A percentile compares a stretch with the other conserved stretches of the same genome.
These are phyloP conservation scores for Capra hircus DNA, from an alignment of 2,113 vertebrate genomes.

Conservation along the genomic window DNA sequence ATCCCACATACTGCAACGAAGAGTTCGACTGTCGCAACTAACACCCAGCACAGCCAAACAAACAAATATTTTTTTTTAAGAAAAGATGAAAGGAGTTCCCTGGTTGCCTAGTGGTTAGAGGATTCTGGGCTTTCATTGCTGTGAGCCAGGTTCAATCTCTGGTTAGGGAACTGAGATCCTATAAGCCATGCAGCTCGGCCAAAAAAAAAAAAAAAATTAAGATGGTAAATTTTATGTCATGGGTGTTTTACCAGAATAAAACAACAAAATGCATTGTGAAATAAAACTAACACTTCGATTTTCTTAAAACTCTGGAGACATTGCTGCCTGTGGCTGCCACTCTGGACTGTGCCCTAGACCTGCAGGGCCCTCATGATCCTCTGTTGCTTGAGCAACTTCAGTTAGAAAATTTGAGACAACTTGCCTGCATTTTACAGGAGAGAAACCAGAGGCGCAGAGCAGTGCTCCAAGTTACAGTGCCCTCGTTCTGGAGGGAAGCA, in stretches of 20 bases:
- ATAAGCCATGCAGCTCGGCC: rapidly evolving
- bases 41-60: background rate
- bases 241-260: background rate
- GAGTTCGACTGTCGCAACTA: background rate
- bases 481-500: too few species aligned
- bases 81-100: background rate
- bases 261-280: background rate
- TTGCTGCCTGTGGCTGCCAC: background rate
- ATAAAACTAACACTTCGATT: background rate
- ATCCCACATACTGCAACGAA: background rate
- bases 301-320: background rate
- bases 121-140: background rate
- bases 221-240: background rate
- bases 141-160: background rate
- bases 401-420: background rate
- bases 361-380: background rate
- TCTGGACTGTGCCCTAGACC: background rate
- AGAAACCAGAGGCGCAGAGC: background rate
- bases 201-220: background rate
- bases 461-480: background rate
- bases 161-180: background rate
- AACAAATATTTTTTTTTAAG: background rate
- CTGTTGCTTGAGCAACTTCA: background rate
- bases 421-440: background rate
- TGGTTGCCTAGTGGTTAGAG: background rate